phyloP scores from a whole-genome alignment of 2,113 vertebrate species.

The Conger conger region DNA sequence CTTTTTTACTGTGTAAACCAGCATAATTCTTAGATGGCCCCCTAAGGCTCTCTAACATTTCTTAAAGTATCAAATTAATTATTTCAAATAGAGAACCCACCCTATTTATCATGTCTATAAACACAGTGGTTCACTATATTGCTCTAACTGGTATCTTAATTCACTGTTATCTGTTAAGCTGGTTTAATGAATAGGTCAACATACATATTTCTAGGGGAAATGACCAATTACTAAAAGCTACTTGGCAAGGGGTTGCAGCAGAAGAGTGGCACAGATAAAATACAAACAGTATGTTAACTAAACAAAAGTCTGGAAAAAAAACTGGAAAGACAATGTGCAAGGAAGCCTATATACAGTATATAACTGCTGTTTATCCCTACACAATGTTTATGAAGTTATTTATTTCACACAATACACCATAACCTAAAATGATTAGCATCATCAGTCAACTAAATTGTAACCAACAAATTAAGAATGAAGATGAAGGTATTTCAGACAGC shows the following conservation, averaged over 20 bases:
- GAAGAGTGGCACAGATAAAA: no score
- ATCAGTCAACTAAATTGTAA: neutral
- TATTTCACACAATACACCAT: neutral
- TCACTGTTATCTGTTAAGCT: neutral
- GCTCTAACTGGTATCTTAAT: neutral
- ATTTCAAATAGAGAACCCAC: neutral
- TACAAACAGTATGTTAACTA: no score
- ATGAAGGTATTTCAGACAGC: neutral
- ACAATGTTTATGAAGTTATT: neutral
- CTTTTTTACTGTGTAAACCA: neutral
- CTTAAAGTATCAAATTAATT: neutral
- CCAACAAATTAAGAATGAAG: neutral
- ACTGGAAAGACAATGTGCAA: no score
- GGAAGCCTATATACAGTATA: no score
- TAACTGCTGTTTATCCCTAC: neutral
- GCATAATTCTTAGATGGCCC: neutral
- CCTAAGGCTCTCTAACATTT: neutral
- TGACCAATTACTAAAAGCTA: no score
- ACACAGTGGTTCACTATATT: neutral
- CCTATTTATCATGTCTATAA: neutral
- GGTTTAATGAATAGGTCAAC: no score
- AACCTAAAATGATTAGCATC: neutral
- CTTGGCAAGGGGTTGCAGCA: no score
- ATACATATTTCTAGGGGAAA: no score
- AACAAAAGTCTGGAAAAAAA: no score